Percentiles rank a stretch among this genome's conserved stretches.
phyloP scores from a whole-genome alignment of 2,113 vertebrate species.

The Nycticorax nycticorax region DNA sequence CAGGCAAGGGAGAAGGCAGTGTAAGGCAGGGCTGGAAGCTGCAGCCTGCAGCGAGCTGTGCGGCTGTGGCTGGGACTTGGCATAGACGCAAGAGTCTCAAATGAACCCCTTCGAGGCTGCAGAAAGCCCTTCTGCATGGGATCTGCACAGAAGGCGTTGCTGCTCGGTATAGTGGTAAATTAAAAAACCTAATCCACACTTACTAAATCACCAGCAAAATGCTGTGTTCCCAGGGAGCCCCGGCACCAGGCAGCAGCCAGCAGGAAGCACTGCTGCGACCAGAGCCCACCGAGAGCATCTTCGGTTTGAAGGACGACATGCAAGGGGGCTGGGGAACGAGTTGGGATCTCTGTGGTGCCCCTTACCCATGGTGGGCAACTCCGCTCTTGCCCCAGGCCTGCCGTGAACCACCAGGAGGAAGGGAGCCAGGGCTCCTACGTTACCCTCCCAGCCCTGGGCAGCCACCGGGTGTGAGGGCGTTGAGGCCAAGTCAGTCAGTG shows the following conservation, averaged over 20 bases:
- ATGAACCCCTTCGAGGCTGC: neutral
- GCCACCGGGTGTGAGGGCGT: rapidly evolving
- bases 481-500: neutral
- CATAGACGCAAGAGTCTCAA: neutral
- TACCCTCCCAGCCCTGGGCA: neutral
- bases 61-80: neutral
- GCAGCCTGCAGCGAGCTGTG: neutral
- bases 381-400: neutral
- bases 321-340: neutral
- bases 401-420: rapidly evolving
- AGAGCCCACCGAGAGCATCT: neutral
- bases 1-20: neutral
- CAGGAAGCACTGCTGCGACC: rapidly evolving
- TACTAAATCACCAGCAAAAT: neutral
- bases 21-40: neutral
- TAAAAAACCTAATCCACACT: neutral
- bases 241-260: neutral
- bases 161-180: neutral
- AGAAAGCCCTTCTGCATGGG: neutral
- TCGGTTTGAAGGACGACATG: neutral
- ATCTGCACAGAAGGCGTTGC: neutral
- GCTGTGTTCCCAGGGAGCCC: neutral
- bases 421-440: neutral
- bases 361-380: rapidly evolving
- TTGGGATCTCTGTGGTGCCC: neutral